Conservation (phyloP, 2,797 vertebrate genomes). For the Microctenopoma lineatum region DNA sequence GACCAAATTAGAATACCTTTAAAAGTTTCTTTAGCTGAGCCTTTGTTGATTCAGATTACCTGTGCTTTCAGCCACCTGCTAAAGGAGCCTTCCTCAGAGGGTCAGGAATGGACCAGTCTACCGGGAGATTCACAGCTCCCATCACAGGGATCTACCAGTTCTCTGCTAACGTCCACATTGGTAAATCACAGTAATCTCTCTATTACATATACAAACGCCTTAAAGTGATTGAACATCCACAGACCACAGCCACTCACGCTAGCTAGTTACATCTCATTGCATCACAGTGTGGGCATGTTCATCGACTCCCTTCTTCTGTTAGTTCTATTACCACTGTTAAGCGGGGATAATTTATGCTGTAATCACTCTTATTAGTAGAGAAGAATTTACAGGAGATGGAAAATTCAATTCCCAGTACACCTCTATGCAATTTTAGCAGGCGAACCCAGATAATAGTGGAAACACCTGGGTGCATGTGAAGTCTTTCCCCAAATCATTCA, state of each 20-base stretch:
- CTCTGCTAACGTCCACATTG: constrained; percentile 93
- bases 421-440: not conserved
- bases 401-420: not conserved
- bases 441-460: too few relatives aligned
- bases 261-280: not conserved
- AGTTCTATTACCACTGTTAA: constrained; percentile 11
- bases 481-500: too few relatives aligned
- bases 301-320: constrained; percentile 3
- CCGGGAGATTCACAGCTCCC: constrained; percentile 93
- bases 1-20: too few relatives aligned
- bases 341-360: too few relatives aligned
- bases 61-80: constrained; percentile 86
- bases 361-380: too few relatives aligned
- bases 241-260: constrained; percentile 8
- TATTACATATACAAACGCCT: constrained; percentile 10
- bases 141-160: constrained; percentile 96
- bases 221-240: constrained; percentile 4
- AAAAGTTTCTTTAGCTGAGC: too few relatives aligned
- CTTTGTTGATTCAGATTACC: not conserved
- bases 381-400: not conserved
- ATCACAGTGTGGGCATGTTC: not conserved
- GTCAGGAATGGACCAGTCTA: constrained; percentile 89
- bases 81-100: constrained; percentile 95
- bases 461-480: too few relatives aligned
- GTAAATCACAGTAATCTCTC: constrained; percentile 77